A percentile compares a stretch with the other conserved stretches of the same genome.
phyloP scores from a whole-genome alignment of 2,797 vertebrate genomes.

The Nyctibius grandis region DNA sequence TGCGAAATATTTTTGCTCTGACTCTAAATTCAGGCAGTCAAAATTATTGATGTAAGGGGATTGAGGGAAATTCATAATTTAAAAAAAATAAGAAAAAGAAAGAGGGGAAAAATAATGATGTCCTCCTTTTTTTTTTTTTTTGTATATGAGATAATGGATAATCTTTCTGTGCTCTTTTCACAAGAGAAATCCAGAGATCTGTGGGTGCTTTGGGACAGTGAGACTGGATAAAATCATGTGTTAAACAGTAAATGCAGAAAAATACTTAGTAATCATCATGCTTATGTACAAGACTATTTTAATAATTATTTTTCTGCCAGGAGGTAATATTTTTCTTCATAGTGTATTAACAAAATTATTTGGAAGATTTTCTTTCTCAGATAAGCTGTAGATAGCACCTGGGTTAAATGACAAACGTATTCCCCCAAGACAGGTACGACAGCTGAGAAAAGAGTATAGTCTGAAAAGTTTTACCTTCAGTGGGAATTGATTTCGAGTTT shows the following conservation, averaged over 20 bases:
- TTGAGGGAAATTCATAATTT: background rate
- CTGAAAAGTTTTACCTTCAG: background rate
- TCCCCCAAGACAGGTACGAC: background rate
- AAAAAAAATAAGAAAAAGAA: background rate
- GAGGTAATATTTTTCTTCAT: background rate
- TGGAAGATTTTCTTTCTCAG: background rate
- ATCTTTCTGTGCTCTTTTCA: background rate
- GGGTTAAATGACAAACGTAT: background rate
- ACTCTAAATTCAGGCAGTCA: background rate
- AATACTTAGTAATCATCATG: background rate
- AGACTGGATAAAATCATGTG: background rate
- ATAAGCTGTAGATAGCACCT: background rate
- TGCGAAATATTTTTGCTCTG: background rate
- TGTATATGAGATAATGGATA: rapidly evolving
- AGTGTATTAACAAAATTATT: background rate
- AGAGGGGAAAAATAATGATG: rapidly evolving
- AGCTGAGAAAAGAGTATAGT: background rate
- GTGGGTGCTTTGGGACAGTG: rapidly evolving
- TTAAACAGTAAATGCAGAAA: background rate
- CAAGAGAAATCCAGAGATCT: background rate
- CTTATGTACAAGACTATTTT: background rate
- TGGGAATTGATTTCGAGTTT: background rate
- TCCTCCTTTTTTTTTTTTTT: rapidly evolving
- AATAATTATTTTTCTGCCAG: background rate
- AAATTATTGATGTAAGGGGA: background rate